These are phyloP conservation scores for Thumatha senex DNA, from an alignment of 2,888 invertebrate species.

Conservation along the genomic window DNA sequence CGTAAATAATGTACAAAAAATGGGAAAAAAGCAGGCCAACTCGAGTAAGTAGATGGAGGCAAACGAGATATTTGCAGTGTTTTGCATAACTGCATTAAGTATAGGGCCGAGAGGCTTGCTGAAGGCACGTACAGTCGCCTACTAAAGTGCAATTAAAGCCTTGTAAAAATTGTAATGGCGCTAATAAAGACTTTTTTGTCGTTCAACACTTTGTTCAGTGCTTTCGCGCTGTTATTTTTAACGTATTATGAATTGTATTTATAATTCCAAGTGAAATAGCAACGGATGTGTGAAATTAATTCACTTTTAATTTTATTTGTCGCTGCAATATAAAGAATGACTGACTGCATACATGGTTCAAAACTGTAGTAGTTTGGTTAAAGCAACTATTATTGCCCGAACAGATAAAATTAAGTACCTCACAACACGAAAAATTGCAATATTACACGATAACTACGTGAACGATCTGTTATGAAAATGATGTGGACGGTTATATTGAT, in stretches of 20 bases:
- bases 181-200: conserved; percentile 48
- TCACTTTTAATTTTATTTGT: conserved; percentile 20
- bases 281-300: conserved; percentile 33
- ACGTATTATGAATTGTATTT: conserved; percentile 40
- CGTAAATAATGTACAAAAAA: conserved; percentile 28
- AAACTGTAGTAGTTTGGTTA: too few species aligned
- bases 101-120: conserved; percentile 45
- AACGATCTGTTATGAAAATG: too few species aligned
- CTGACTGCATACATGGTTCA: too few species aligned
- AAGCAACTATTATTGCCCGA: too few species aligned
- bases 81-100: conserved; percentile 70
- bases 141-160: conserved; percentile 55
- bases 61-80: conserved; percentile 59
- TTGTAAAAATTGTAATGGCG: conserved; percentile 48
- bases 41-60: conserved; percentile 45
- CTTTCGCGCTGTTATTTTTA: conserved; percentile 34
- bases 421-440: too few species aligned
- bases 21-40: conserved; percentile 34
- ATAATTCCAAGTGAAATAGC: conserved; percentile 32
- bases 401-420: too few species aligned
- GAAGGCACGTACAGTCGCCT: conserved; percentile 57
- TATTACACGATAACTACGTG: too few species aligned
- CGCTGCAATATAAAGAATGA: too few species aligned
- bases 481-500: too few species aligned
- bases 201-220: conserved; percentile 36